These are phyloP conservation scores for Corbicula japonica DNA, from an alignment of 2,888 invertebrate genomes.

Conservation along the genomic window DNA sequence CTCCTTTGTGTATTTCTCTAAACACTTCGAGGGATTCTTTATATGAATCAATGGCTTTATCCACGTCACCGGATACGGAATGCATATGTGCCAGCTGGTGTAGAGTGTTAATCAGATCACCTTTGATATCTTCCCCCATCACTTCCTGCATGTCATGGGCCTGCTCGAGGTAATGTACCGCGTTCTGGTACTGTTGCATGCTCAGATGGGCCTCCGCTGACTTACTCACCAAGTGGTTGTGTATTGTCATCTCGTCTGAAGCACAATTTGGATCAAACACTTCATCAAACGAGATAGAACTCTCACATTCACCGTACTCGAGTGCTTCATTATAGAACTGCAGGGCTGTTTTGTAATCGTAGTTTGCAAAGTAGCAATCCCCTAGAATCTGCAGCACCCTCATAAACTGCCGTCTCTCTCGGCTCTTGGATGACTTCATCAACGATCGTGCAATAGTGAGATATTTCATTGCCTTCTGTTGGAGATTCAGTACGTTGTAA, in stretches of 20 bases:
- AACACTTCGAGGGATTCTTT: constrained; percentile 84
- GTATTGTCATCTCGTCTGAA: constrained; percentile 83
- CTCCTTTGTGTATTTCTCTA: constrained; percentile 80
- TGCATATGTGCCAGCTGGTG: constrained; percentile 85
- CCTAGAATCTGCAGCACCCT: constrained; percentile 82
- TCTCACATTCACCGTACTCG: constrained; percentile 79
- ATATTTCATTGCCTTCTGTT: constrained; percentile 84
- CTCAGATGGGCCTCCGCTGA: constrained; percentile 85
- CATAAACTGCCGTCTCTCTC: constrained; percentile 81
- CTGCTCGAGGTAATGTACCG: constrained; percentile 84
- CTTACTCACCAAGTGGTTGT: constrained; percentile 85
- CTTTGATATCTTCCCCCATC: constrained; percentile 84
- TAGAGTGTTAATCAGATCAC: constrained; percentile 83
- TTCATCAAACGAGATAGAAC: constrained; percentile 72
- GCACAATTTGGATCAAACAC: constrained; percentile 74
- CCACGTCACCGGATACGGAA: constrained; percentile 84
- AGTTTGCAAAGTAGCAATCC: constrained; percentile 84
- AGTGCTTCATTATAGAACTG: constrained; percentile 84
- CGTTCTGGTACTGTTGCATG: constrained; percentile 84
- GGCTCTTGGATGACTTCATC: constrained; percentile 75
- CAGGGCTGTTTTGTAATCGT: constrained; percentile 83
- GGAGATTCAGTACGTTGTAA: constrained; percentile 82
- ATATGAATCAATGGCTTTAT: constrained; percentile 85
- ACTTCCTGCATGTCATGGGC: constrained; percentile 85
- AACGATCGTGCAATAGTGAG: constrained; percentile 81